Percentiles rank a stretch among this genome's conserved stretches.
These are phyloP conservation scores for Listronotus oregonensis DNA, from an alignment of 1,140 invertebrate genomes.

Conservation along the genomic window DNA sequence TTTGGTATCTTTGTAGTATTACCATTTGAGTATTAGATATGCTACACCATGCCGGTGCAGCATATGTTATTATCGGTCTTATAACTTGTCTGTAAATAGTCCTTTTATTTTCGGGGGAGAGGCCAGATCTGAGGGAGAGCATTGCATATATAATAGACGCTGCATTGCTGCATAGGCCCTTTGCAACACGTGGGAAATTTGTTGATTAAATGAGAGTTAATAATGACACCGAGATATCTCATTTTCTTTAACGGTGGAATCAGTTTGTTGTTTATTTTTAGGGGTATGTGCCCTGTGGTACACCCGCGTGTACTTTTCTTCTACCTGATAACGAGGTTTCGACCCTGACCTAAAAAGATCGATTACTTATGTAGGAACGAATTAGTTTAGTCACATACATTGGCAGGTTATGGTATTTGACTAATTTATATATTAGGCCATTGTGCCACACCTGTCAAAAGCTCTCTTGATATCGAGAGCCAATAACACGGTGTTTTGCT, in stretches of 20 bases:
- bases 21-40: neutral
- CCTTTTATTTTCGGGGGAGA: too few relatives aligned
- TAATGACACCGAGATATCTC: too few relatives aligned
- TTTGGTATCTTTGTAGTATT: neutral
- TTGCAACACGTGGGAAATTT: too few relatives aligned
- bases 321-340: slow-evolving; percentile 25
- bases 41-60: neutral
- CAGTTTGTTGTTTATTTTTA: too few relatives aligned
- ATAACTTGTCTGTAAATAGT: neutral
- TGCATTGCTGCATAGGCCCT: too few relatives aligned
- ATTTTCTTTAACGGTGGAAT: too few relatives aligned
- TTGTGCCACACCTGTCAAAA: slow-evolving; percentile 52
- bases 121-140: too few relatives aligned
- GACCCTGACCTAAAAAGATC: slow-evolving; percentile 44
- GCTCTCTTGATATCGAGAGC: slow-evolving; percentile 50
- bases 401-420: slow-evolving; percentile 22
- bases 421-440: slow-evolving; percentile 48
- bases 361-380: slow-evolving; percentile 40
- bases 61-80: neutral
- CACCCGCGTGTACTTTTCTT: slow-evolving; percentile 38
- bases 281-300: slow-evolving; percentile 42
- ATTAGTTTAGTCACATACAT: slow-evolving; percentile 37
- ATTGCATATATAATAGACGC: too few relatives aligned
- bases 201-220: too few relatives aligned
- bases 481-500: slow-evolving; percentile 37